These are phyloP conservation scores for Xerus rutilus DNA, from an alignment of 2,797 vertebrate genomes.

Conservation along the genomic window DNA sequence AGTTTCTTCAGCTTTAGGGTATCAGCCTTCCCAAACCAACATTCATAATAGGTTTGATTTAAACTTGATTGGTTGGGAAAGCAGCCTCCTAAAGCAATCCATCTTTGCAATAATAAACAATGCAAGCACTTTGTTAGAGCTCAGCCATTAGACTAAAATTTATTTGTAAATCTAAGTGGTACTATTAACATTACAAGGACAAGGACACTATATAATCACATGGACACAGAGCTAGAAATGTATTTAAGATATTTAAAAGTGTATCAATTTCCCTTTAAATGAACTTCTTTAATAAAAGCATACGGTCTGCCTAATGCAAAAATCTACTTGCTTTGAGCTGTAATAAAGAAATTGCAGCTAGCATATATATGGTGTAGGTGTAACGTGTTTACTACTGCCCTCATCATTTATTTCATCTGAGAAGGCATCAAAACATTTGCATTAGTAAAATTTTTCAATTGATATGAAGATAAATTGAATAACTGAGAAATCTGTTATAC, in stretches of 20 bases:
- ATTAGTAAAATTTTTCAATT: constrained; percentile 17
- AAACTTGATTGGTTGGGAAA: constrained; percentile 17
- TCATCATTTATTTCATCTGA: not conserved
- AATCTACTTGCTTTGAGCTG: constrained; percentile 38
- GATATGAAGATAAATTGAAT: constrained; percentile 32
- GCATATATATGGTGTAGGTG: not conserved
- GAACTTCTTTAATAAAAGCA: constrained; percentile 65
- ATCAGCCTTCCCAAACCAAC: not conserved
- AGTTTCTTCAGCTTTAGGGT: constrained; percentile 5
- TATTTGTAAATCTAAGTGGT: constrained; percentile 57
- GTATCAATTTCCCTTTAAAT: constrained; percentile 30
- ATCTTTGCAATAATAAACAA: constrained; percentile 49
- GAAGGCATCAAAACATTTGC: constrained; percentile 43
- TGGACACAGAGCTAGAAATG: constrained; percentile 24
- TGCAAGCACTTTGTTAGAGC: constrained; percentile 18
- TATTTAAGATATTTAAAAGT: constrained; percentile 62
- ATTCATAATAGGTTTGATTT: constrained; percentile 68
- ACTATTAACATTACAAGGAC: constrained; percentile 57
- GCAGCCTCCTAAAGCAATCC: constrained; percentile 30
- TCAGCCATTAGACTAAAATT: constrained; percentile 35
- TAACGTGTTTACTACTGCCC: not conserved
- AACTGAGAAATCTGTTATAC: not conserved
- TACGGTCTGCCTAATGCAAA: constrained; percentile 53
- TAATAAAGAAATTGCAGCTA: constrained; percentile 33
- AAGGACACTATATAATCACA: not conserved